Percentiles rank a stretch among this genome's conserved stretches.
phyloP scores from a whole-genome alignment of 2,888 invertebrate genomes.

The Calameuta pallipes region DNA sequence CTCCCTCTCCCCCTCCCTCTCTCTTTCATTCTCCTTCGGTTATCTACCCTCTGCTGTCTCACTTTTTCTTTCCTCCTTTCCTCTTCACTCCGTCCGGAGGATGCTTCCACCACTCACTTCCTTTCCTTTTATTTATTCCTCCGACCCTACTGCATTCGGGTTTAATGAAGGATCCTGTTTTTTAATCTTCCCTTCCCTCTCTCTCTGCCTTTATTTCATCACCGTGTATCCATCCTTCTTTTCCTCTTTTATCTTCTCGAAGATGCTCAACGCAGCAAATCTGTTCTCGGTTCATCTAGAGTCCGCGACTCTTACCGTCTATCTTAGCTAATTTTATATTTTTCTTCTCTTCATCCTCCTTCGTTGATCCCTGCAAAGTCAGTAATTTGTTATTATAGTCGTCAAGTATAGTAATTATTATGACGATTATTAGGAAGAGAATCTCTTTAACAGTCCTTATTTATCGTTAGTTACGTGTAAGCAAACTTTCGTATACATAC shows the following conservation, averaged over 20 bases:
- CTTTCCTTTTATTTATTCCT: slow-evolving; percentile 18
- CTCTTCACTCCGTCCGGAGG: neutral
- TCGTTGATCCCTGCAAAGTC: neutral
- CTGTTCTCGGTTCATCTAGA: neutral
- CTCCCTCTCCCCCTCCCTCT: slow-evolving; percentile 10
- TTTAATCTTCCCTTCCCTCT: neutral
- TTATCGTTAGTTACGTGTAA: neutral
- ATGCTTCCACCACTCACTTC: slow-evolving; percentile 1
- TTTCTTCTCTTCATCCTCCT: neutral
- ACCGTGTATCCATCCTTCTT: neutral
- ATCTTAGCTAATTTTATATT: neutral
- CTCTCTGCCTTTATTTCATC: neutral
- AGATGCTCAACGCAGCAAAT: neutral
- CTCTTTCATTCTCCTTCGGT: slow-evolving; percentile 29
- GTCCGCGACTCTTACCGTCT: neutral
- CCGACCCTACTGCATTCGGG: slow-evolving; percentile 21
- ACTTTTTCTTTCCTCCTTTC: slow-evolving; percentile 11
- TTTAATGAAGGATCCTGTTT: slow-evolving; percentile 29
- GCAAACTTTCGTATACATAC: neutral
- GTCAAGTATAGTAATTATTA: neutral
- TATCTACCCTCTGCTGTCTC: slow-evolving; percentile 17
- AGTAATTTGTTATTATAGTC: neutral
- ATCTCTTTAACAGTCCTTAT: neutral
- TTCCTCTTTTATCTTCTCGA: neutral
- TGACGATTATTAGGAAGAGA: neutral